Conservation (phyloP, 2,888 invertebrate genomes). For the Aquatica leii region DNA sequence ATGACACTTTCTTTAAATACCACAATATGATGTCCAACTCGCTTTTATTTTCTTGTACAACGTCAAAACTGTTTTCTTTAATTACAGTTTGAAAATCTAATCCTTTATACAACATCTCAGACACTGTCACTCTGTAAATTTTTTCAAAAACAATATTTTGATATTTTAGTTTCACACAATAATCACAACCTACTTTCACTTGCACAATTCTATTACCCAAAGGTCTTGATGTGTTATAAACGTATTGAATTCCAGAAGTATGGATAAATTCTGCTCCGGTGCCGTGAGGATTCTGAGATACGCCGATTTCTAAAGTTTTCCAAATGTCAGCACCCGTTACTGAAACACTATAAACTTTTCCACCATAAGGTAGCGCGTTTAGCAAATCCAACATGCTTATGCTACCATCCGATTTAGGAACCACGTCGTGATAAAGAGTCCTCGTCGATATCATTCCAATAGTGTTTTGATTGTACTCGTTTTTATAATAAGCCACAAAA, state of each 20-base stretch:
- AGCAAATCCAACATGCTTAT: slow-evolving; percentile 78
- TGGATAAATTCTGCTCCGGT: slow-evolving; percentile 81
- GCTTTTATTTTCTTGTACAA: slow-evolving; percentile 59
- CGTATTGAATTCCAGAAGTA: slow-evolving; percentile 78
- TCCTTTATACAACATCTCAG: slow-evolving; percentile 73
- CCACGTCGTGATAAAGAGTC: slow-evolving; percentile 80
- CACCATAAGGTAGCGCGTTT: slow-evolving; percentile 79
- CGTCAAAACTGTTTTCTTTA: slow-evolving; percentile 56
- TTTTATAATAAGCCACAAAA: slow-evolving; percentile 71
- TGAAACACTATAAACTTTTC: slow-evolving; percentile 69
- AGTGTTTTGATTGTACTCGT: slow-evolving; percentile 58
- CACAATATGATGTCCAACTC: slow-evolving; percentile 65
- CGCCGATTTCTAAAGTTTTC: slow-evolving; percentile 57
- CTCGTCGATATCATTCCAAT: slow-evolving; percentile 82
- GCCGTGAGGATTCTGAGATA: slow-evolving; percentile 54
- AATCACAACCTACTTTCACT: slow-evolving; percentile 71
- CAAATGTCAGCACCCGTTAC: slow-evolving; percentile 73
- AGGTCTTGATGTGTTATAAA: slow-evolving; percentile 71
- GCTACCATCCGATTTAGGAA: slow-evolving; percentile 68
- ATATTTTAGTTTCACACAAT: slow-evolving; percentile 71
- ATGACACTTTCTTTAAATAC: slow-evolving; percentile 66
- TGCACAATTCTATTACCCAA: slow-evolving; percentile 71
- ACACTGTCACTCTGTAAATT: slow-evolving; percentile 71
- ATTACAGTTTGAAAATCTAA: slow-evolving; percentile 75
- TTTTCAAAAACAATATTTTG: slow-evolving; percentile 63